Base-by-base conservation (phyloP, 2,888 invertebrate species). In the Melanotus villosus region DNA sequence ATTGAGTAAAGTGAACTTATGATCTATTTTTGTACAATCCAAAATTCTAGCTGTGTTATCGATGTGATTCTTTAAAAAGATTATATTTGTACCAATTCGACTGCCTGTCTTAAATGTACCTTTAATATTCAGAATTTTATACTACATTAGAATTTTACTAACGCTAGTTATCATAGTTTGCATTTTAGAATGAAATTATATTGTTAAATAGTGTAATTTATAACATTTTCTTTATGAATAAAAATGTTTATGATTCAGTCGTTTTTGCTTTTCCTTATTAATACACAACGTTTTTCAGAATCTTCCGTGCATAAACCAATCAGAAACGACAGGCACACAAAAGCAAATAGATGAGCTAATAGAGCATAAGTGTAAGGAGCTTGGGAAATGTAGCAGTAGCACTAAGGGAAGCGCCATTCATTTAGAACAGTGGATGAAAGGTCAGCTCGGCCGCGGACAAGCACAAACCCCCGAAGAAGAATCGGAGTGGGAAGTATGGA, bases 361-460 rank as follows among this genome's bases (percentile, higher is more conserved):
- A 73, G 90, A 90, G 79, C 88, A 89, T 80, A 89, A 90, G 78
- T 90, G 90, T 81, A 88, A 89, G 74, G 88, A 89, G 70, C 83
- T 90, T 70, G 89, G 89, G 73, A 90, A 90, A 81, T 86, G 86
- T 56, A 88, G 88, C 75, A 89, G 89, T 54, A 86, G 88, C 36
- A 90, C 90, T 77, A 90, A 90, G 81, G 92, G 92, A 12, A 92
- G 91, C 64, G 92, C 92, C 0, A 82, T 92, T 54, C 93, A 93
- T 77, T 85, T 93, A 73, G 92, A 93, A 73, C 90, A 92, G 78
- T 93, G 93, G 93, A 93, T 93, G 91, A 92, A 92, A 67, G 91
- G 92, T 2, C 89, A 93, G 70, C 87, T 93, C 56, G 91, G 91
- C 73, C 86, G 88, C 36, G 70, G 76, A 57, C 50, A 69, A 57